phyloP scores from a whole-genome alignment of 1,140 invertebrate species.

The Drosophila sproati region DNA sequence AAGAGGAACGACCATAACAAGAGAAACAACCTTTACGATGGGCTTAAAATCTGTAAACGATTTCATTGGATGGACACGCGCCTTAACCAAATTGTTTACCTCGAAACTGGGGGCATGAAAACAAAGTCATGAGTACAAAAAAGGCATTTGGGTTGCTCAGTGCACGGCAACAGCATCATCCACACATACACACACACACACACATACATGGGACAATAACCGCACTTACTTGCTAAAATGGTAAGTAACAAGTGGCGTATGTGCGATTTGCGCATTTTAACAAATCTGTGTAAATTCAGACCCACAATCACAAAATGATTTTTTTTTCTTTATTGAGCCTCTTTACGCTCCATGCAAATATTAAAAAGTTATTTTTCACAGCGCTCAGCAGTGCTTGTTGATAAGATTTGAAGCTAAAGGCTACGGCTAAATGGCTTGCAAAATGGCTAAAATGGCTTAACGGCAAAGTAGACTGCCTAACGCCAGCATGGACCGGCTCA shows the following conservation, averaged over 20 bases:
- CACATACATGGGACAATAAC: not conserved
- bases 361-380: constrained; percentile 61
- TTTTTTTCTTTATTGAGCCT: constrained; percentile 6
- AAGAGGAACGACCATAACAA: constrained; percentile 4
- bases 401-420: constrained; percentile 51
- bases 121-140: constrained; percentile 63
- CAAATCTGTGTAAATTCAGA: constrained; percentile 61
- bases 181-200: constrained; percentile 10
- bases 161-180: constrained; percentile 17
- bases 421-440: constrained; percentile 21
- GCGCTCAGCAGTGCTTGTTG: constrained; percentile 27
- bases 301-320: constrained; percentile 13
- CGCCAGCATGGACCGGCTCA: constrained; percentile 52
- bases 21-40: not conserved
- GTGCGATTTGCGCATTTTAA: constrained; percentile 68
- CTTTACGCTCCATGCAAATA: constrained; percentile 44
- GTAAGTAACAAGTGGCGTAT: constrained; percentile 65
- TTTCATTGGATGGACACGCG: constrained; percentile 56
- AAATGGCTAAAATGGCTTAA: not conserved
- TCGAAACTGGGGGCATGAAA: constrained; percentile 38
- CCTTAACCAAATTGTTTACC: constrained; percentile 71
- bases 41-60: constrained; percentile 31
- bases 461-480: constrained; percentile 50
- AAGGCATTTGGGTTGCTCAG: not conserved
- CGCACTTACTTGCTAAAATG: constrained; percentile 64